Evolutionary conservation across 1,140 invertebrate genomes (phyloP).

Genomic region (Bombus balteatus): DNA sequence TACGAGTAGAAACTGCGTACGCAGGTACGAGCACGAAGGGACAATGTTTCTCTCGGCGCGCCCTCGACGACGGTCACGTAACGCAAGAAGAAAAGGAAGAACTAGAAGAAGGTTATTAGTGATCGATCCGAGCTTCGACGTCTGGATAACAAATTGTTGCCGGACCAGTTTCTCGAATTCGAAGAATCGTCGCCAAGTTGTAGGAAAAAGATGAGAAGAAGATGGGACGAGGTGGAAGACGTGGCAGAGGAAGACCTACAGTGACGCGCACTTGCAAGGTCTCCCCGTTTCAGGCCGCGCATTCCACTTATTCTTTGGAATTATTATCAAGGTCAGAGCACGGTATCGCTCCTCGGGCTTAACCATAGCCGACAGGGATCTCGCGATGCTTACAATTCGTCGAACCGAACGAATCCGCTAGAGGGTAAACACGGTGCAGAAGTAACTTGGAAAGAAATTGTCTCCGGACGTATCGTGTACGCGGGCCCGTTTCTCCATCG

Average conservation of each 20-base stretch:
- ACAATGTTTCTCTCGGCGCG: not conserved
- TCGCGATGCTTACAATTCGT: not conserved
- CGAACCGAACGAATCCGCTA: no score
- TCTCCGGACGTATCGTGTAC: no score
- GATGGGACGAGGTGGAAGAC: not conserved
- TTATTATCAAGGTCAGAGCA: slow-evolving; percentile 59
- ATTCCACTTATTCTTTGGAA: slow-evolving; percentile 50
- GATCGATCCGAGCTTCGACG: slow-evolving; percentile 49
- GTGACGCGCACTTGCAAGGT: slow-evolving; percentile 50
- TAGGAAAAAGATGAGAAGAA: slow-evolving; percentile 42
- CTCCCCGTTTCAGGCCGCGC: slow-evolving; percentile 40
- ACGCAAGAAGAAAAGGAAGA: slow-evolving; percentile 11
- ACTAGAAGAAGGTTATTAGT: slow-evolving; percentile 33
- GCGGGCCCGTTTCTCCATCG: no score
- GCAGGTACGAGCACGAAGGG: not conserved
- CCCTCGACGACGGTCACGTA: slow-evolving; percentile 9
- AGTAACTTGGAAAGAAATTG: no score
- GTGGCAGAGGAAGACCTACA: slow-evolving; percentile 49
- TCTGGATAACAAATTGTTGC: slow-evolving; percentile 55
- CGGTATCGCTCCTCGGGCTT: slow-evolving; percentile 47
- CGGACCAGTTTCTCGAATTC: slow-evolving; percentile 64
- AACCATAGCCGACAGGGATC: slow-evolving; percentile 41
- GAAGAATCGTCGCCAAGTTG: slow-evolving; percentile 46
- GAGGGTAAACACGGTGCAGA: no score
- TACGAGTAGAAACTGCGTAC: not conserved